These are phyloP conservation scores for Stegodyphus mimosarum DNA, from an alignment of 1,140 invertebrate genomes.

Conservation along the genomic window DNA sequence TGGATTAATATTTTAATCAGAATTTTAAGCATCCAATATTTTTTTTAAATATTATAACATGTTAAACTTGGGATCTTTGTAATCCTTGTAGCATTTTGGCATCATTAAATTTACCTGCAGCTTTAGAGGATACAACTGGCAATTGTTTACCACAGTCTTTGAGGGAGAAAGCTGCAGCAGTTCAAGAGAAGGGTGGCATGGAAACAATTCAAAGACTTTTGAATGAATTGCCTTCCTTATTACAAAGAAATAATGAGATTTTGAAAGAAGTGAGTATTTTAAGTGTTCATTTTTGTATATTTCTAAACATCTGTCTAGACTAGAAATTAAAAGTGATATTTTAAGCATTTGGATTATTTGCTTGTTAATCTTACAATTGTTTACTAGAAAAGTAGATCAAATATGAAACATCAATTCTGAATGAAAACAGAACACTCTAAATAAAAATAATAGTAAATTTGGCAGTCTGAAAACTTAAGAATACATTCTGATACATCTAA, in stretches of 20 bases:
- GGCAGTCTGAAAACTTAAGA: no score
- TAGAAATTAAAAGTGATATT: no score
- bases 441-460: no score
- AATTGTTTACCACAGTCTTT: constrained; percentile 88
- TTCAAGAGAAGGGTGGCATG: constrained; percentile 77
- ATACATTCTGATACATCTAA: no score
- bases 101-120: constrained; percentile 95
- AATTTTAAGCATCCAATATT: background rate
- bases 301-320: no score
- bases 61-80: background rate
- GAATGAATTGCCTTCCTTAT: constrained; percentile 87
- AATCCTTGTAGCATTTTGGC: constrained; percentile 78
- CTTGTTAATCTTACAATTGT: no score
- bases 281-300: background rate
- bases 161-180: constrained; percentile 82
- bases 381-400: no score
- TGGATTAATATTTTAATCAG: no score
- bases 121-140: constrained; percentile 87
- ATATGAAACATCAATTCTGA: no score
- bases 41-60: background rate
- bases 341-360: no score
- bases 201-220: constrained; percentile 72
- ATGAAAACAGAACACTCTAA: no score
- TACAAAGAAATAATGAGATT: constrained; percentile 94
- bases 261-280: constrained; percentile 82